Evolutionary conservation across 2,888 invertebrate species (phyloP), one percentile per base, ranked within the genome.

Genomic region (Pseudococcus jackbeardsleyi): DNA sequence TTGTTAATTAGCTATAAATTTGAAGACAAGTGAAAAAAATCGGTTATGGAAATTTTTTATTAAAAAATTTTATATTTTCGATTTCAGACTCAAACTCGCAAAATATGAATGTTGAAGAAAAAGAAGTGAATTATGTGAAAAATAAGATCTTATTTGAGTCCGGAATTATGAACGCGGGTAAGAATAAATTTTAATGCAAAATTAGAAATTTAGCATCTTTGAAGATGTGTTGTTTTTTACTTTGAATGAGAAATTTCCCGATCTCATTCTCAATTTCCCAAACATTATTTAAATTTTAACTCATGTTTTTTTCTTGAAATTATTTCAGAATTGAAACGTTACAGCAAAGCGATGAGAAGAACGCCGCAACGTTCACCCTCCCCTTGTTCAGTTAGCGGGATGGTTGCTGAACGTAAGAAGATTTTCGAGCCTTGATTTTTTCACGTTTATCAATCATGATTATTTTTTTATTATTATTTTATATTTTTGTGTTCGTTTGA

Each of bases 381-480:
- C 88, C 90, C 89, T 89, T 89, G 90, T 89, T 89, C 90, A 46
- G 93, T 94, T 91, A 93, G 93, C 92, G 95, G 95, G 92, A 94
- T 95, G 94, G 95, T 95, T 92, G 95, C 95, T 91, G 95, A 95
- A 92, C 93, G 94, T 91, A 94, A 94, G 92, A 94, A 94, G 92
- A 93, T 93, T 91, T 95, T 95, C 92, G 94, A 95, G 92, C 92
- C 88, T 72, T 86, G 72, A 86, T 33, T 72, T 46, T 42, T 46
- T 42, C 77, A 19, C 26, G 8, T 15, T 64, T 85, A 26, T 68
- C 19, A 42, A 39, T n/a, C 85, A 54, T 54, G 54, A 33, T 48
- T 54, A 17, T 19, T 64, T 22, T 64, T 64, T 22, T 64, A 8
- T 64, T 19, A 7, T 64, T 64, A 42, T 42, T 48, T 26, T 54